Evolutionary conservation across 2,888 invertebrate species (phyloP).

Genomic region (Ecliptopera silaceata): DNA sequence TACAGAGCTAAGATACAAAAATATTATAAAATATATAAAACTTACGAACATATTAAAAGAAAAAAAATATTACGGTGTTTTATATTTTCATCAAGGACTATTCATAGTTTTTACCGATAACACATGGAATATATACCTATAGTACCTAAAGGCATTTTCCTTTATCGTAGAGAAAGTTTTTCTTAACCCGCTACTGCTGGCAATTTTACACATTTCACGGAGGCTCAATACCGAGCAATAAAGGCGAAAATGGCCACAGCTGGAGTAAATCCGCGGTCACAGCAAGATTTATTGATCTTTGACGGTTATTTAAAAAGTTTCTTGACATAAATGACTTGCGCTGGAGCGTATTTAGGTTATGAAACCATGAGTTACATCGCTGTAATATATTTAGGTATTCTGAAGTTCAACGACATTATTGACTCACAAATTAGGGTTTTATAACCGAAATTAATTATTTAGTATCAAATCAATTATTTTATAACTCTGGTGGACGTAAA

Average conservation of each 20-base stretch:
- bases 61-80: no score
- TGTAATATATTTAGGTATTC: background rate
- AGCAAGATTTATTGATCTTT: slow-evolving; percentile 19
- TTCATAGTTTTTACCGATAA: no score
- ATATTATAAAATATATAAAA: no score
- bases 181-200: slow-evolving; percentile 43
- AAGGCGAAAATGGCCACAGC: slow-evolving; percentile 28
- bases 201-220: slow-evolving; percentile 51
- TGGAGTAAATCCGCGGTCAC: slow-evolving; percentile 18
- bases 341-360: slow-evolving; percentile 11
- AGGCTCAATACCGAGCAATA: slow-evolving; percentile 47
- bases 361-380: background rate
- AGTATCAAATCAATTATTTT: no score
- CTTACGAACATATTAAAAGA: no score
- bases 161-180: slow-evolving; percentile 38
- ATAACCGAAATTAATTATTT: no score
- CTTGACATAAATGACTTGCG: slow-evolving; percentile 2
- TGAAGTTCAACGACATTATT: no score
- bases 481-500: no score
- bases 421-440: background rate
- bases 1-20: no score
- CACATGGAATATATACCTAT: no score
- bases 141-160: slow-evolving; percentile 12
- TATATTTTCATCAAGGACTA: no score
- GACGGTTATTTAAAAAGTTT: slow-evolving; percentile 27